Conservation (phyloP, 2,113 vertebrate genomes). For the Onychostoma macrolepis region DNA sequence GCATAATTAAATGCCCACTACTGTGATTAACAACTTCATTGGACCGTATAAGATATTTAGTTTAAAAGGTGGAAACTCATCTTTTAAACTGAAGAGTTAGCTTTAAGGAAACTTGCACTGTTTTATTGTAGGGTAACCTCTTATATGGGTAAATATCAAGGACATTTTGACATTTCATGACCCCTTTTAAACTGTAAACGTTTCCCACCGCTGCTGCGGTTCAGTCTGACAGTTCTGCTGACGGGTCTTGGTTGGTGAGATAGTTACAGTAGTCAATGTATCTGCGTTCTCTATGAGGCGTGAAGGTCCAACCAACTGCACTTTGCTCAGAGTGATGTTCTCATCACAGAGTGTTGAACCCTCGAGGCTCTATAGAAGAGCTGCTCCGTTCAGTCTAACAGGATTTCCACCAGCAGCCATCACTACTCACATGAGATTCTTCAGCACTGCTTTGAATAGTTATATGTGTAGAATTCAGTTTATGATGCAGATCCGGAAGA, state of each 20-base stretch:
- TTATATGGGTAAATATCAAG: not conserved
- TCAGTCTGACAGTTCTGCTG: conserved; percentile 1
- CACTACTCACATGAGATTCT: not conserved
- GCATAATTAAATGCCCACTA: not conserved
- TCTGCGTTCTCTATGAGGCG: conserved; percentile 46
- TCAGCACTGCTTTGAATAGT: not conserved
- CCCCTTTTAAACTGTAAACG: not conserved
- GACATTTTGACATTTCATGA: not conserved
- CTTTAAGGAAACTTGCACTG: not conserved
- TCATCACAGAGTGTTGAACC: conserved; percentile 30
- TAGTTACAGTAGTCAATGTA: conserved; percentile 45
- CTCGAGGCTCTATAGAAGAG: conserved; percentile 48
- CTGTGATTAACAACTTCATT: not conserved
- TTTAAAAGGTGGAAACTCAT: not conserved
- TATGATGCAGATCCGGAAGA: not conserved
- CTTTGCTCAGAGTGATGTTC: conserved; percentile 56
- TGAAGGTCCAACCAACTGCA: conserved; percentile 55
- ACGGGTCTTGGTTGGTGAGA: conserved; percentile 31
- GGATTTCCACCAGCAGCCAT: conserved; percentile 3
- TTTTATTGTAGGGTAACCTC: not conserved
- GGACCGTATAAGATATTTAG: not conserved
- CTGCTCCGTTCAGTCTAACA: conserved; percentile 40
- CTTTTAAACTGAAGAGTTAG: not conserved
- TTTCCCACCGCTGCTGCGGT: not conserved
- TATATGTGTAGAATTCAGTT: not conserved